Percentiles rank a stretch among this genome's conserved stretches.
phyloP scores from a whole-genome alignment of 2,888 invertebrate species.

The Leptodirus hochenwartii region DNA sequence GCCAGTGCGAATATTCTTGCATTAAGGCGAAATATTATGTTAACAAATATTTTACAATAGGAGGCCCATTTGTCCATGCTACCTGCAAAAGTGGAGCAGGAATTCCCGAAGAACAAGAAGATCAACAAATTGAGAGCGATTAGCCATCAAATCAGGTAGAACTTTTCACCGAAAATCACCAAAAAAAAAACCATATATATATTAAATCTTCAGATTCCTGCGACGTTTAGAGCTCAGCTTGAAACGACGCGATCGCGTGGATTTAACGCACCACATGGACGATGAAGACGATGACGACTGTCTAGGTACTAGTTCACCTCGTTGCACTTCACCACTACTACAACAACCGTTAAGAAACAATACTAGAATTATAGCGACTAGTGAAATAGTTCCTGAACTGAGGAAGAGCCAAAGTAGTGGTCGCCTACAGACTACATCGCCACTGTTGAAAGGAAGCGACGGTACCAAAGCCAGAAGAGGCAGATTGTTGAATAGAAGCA shows the following conservation, averaged over 20 bases:
- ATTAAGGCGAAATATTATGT: too few species aligned
- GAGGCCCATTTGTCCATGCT: conserved; percentile 33
- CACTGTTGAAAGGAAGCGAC: too few species aligned
- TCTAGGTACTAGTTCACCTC: conserved; percentile 35
- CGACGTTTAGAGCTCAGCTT: conserved; percentile 51
- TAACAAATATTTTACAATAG: conserved; percentile 14
- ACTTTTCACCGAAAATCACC: conserved; percentile 5
- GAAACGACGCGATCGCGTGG: conserved; percentile 41
- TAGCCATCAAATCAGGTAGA: conserved; percentile 58
- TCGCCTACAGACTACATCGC: conserved; percentile 20
- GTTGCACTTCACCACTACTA: conserved; percentile 44
- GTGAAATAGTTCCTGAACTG: conserved; percentile 21
- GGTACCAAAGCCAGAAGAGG: too few species aligned
- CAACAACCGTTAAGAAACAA: conserved; percentile 14
- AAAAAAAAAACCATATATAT: neutral
- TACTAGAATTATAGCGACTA: too few species aligned
- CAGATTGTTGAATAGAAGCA: too few species aligned
- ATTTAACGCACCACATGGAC: conserved; percentile 32
- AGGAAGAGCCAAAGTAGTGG: conserved; percentile 27
- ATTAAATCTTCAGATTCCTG: conserved; percentile 36
- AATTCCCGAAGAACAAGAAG: conserved; percentile 36
- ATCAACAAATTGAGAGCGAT: conserved; percentile 51
- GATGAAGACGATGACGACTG: conserved; percentile 32
- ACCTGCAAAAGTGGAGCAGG: conserved; percentile 39
- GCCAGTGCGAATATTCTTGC: too few species aligned